Evolutionary conservation across 2,113 vertebrate genomes (phyloP).

Genomic region (Coturnix japonica): DNA sequence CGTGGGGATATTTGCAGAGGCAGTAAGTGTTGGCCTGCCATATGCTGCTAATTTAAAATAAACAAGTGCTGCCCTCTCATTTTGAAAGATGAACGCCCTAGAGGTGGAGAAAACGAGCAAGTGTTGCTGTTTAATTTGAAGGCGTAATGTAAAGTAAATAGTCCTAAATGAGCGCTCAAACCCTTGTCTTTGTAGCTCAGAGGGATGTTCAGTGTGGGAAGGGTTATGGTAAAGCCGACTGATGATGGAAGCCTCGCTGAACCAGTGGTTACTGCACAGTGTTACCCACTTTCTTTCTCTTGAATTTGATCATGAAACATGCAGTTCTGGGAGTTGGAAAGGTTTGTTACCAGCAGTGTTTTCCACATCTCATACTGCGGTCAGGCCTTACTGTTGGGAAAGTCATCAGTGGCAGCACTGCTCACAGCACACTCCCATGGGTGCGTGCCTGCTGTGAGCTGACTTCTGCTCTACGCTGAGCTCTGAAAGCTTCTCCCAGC

Average conservation of each 20-base stretch:
- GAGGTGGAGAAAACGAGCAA: background rate
- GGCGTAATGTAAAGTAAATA: background rate
- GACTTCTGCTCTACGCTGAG: background rate
- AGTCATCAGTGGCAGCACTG: background rate
- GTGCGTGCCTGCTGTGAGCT: background rate
- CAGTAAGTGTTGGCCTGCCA: background rate
- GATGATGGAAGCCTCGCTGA: background rate
- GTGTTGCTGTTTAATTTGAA: background rate
- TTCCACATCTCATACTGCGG: background rate
- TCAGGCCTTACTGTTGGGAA: background rate
- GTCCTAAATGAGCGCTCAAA: background rate
- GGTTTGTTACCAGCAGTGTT: background rate
- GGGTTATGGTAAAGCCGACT: background rate
- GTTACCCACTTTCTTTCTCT: background rate
- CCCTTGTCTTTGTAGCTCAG: background rate
- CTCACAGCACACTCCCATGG: background rate
- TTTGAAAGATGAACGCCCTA: rapidly evolving
- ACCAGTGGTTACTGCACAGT: background rate
- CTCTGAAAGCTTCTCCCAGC: background rate
- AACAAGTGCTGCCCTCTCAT: background rate
- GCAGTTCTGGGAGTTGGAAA: background rate
- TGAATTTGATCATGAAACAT: background rate
- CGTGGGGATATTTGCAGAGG: background rate
- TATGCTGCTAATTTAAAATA: background rate
- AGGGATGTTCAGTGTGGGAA: background rate